These are phyloP conservation scores for Peromyscus californicus DNA, from an alignment of 2,113 vertebrate species.

Conservation along the genomic window DNA sequence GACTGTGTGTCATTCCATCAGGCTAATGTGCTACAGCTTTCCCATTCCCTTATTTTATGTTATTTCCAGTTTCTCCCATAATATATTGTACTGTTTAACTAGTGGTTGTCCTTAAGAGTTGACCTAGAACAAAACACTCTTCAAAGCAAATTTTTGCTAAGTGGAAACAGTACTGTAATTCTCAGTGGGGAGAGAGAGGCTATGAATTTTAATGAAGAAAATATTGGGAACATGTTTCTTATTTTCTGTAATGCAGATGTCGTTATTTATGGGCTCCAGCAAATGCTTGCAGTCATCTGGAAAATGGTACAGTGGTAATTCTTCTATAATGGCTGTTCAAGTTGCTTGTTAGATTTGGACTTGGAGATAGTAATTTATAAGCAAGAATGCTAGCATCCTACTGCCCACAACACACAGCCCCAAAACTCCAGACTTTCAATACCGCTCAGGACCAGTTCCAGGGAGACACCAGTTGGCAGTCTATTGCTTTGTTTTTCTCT, in stretches of 20 bases:
- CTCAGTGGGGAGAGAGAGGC: constrained; percentile 12
- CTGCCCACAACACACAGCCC: neutral
- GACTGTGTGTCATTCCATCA: neutral
- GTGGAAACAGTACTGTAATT: constrained; percentile 7
- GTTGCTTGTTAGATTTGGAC: neutral
- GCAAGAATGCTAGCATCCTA: rapidly evolving
- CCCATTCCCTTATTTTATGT: neutral
- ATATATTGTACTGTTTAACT: neutral
- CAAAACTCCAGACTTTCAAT: neutral
- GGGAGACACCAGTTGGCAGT: neutral
- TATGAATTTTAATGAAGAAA: constrained; percentile 47
- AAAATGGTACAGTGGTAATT: constrained; percentile 14
- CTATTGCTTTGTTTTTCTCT: neutral
- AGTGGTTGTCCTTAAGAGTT: neutral
- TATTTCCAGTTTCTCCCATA: neutral
- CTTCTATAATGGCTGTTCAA: neutral
- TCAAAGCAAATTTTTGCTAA: constrained; percentile 52
- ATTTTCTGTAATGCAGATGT: constrained; percentile 7
- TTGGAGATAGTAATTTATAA: neutral
- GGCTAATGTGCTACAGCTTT: neutral
- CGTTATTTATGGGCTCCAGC: constrained; percentile 24
- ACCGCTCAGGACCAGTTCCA: neutral
- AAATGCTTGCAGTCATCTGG: constrained; percentile 23
- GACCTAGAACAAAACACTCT: neutral
- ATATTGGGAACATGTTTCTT: constrained; percentile 32